Conservation (phyloP, 2,797 vertebrate genomes). For the Syngnathus acus region DNA sequence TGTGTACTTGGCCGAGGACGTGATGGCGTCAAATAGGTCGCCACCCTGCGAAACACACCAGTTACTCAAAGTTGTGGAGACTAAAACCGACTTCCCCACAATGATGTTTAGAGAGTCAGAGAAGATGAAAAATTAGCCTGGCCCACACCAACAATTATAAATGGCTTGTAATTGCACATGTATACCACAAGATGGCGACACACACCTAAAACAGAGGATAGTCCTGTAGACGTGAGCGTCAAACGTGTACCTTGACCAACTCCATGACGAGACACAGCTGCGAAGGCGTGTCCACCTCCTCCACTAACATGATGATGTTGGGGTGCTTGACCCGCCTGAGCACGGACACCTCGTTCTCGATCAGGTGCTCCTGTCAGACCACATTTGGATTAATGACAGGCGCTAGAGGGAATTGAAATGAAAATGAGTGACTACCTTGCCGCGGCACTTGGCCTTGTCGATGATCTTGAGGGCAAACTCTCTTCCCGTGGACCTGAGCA, state of each 20-base stretch:
- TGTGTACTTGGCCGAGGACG: conserved; percentile 92
- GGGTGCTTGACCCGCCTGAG: conserved; percentile 91
- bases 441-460: conserved; percentile 93
- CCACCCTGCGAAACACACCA: conserved; percentile 76
- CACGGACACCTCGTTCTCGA: conserved; percentile 93
- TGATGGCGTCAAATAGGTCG: conserved; percentile 95
- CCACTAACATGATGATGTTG: conserved; percentile 95
- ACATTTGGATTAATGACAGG: not conserved
- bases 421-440: conserved; percentile 76
- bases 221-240: too few relatives aligned
- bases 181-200: too few relatives aligned
- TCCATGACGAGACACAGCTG: conserved; percentile 97
- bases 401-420: not conserved
- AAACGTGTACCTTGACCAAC: conserved; percentile 78
- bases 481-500: conserved; percentile 83
- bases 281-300: conserved; percentile 87
- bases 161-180: too few relatives aligned
- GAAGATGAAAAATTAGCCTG: not conserved
- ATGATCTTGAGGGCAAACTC: conserved; percentile 98
- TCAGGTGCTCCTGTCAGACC: conserved; percentile 84
- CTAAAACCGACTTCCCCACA: too few relatives aligned
- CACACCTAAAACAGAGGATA: too few relatives aligned
- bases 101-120: too few relatives aligned
- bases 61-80: not conserved
- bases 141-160: not conserved